phyloP scores from a whole-genome alignment of 2,797 vertebrate genomes.

The Liparis tanakae region DNA sequence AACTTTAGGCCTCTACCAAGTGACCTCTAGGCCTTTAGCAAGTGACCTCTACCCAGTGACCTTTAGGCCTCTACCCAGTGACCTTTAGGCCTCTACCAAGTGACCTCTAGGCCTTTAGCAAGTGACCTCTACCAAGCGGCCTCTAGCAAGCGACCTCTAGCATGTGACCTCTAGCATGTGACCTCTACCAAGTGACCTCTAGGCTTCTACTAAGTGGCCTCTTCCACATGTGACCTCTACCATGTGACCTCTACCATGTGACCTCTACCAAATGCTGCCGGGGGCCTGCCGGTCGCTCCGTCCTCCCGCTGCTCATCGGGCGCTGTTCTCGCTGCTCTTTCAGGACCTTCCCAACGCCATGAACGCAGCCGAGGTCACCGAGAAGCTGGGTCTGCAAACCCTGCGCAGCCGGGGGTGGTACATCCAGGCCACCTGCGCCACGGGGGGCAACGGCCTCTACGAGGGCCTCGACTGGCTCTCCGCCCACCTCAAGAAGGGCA shows the following conservation, averaged over 20 bases:
- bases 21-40: too few relatives aligned
- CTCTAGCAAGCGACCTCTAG: too few relatives aligned
- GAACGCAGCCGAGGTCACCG: slow-evolving; percentile 85
- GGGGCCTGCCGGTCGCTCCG: neutral
- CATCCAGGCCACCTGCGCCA: slow-evolving; percentile 87
- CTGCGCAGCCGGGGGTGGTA: slow-evolving; percentile 82
- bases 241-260: neutral
- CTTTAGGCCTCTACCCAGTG: too few relatives aligned
- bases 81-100: too few relatives aligned
- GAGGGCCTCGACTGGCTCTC: slow-evolving; percentile 88
- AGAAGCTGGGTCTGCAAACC: slow-evolving; percentile 80
- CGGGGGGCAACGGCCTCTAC: slow-evolving; percentile 83
- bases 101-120: too few relatives aligned
- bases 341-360: slow-evolving; percentile 86
- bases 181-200: neutral
- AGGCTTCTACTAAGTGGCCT: too few relatives aligned
- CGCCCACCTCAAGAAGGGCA: slow-evolving; percentile 79
- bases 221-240: too few relatives aligned
- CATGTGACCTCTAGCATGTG: too few relatives aligned
- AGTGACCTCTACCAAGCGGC: too few relatives aligned
- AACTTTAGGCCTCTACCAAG: too few relatives aligned
- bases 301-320: neutral
- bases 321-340: neutral
- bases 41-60: too few relatives aligned
- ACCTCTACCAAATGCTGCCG: neutral